Conservation (phyloP, 2,888 invertebrate species). For the Punctoribates punctum region DNA sequence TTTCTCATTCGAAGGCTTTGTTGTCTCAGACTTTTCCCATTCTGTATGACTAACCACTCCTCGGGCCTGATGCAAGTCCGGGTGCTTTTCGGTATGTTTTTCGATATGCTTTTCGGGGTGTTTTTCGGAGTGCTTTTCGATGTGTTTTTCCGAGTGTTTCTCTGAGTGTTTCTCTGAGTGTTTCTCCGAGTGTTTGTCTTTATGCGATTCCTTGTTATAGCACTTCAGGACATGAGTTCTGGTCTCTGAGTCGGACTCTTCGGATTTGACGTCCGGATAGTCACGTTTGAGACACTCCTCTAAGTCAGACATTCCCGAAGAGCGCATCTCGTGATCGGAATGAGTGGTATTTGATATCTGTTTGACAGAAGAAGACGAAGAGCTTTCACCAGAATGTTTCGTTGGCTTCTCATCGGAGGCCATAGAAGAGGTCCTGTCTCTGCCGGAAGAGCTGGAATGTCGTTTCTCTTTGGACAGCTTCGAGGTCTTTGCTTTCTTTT, state of each 20-base stretch:
- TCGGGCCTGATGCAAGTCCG: background rate
- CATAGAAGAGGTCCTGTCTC: background rate
- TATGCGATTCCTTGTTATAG: slow-evolving; percentile 3
- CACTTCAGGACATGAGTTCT: slow-evolving; percentile 36
- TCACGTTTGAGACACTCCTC: slow-evolving; percentile 19
- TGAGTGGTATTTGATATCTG: background rate
- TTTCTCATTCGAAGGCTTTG: slow-evolving; percentile 8
- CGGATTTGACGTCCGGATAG: slow-evolving; percentile 30
- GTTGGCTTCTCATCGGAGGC: background rate
- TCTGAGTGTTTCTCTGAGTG: too few relatives aligned
- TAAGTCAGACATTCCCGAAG: slow-evolving; percentile 25
- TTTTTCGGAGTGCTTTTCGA: background rate
- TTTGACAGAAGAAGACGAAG: background rate
- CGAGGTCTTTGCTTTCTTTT: slow-evolving; percentile 46
- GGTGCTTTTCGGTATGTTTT: slow-evolving; percentile 1
- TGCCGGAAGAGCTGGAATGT: slow-evolving; percentile 22
- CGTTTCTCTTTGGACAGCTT: slow-evolving; percentile 46
- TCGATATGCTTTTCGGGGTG: background rate
- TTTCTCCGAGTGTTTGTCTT: background rate
- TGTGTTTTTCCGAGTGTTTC: too few relatives aligned
- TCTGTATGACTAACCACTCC: slow-evolving; percentile 33
- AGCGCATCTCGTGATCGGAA: slow-evolving; percentile 19
- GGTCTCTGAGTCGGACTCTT: slow-evolving; percentile 34
- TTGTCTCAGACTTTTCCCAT: slow-evolving; percentile 27
- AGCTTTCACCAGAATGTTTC: slow-evolving; percentile 10